Percentiles rank a stretch among this genome's conserved stretches.
phyloP scores from a whole-genome alignment of 2,797 vertebrate species.

The Anas georgica region DNA sequence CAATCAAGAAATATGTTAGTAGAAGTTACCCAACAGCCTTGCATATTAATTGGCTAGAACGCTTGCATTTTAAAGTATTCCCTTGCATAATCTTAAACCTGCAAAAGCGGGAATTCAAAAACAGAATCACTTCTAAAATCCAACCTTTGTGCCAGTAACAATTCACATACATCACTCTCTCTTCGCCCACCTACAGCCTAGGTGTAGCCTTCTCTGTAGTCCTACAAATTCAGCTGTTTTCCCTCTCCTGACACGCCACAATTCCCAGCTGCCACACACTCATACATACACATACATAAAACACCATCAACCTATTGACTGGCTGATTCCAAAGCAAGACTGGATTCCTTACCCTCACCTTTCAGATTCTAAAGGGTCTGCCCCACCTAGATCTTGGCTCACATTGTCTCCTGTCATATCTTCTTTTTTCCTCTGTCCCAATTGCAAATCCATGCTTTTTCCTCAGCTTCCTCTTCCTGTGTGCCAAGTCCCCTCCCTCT shows the following conservation, averaged over 20 bases:
- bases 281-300: conserved; percentile 18
- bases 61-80: background rate
- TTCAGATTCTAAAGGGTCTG: conserved; percentile 48
- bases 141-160: background rate
- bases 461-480: conserved; percentile 71
- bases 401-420: conserved; percentile 56
- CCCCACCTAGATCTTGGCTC: conserved; percentile 61
- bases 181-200: conserved; percentile 5
- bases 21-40: background rate
- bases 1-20: background rate
- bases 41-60: background rate
- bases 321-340: conserved; percentile 17
- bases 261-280: background rate
- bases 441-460: conserved; percentile 46
- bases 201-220: background rate
- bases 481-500: conserved; percentile 74
- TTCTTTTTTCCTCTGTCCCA: conserved; percentile 50
- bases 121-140: background rate
- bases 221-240: background rate
- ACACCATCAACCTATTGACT: background rate
- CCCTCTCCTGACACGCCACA: background rate
- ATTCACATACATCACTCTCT: background rate
- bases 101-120: conserved; percentile 17
- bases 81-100: background rate
- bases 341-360: conserved; percentile 53